A percentile compares a stretch with the other conserved stretches of the same genome.
Conservation (phyloP, 2,797 vertebrate species). For the Brachyalestes nurse region DNA sequence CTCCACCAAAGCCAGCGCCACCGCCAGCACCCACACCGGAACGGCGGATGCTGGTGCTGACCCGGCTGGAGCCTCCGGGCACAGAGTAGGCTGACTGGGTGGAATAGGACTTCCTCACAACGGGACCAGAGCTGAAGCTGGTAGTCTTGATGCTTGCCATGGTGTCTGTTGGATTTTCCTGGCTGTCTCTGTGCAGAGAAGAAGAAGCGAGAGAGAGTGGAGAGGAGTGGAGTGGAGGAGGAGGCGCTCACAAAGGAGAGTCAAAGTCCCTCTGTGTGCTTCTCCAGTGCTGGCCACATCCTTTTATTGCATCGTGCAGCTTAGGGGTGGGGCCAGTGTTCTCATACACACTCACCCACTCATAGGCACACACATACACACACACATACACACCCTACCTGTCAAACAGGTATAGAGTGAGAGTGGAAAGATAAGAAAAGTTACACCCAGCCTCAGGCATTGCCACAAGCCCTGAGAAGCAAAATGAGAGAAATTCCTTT, state of each 20-base stretch:
- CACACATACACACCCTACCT: slow-evolving; percentile 61
- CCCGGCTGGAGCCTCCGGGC: background rate
- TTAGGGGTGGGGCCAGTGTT: slow-evolving; percentile 37
- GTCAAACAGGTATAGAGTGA: slow-evolving; percentile 78
- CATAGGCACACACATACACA: slow-evolving; percentile 8
- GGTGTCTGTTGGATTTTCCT: slow-evolving; percentile 24
- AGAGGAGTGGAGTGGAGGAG: slow-evolving; percentile 57
- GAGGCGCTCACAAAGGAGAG: slow-evolving; percentile 77
- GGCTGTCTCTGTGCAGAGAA: slow-evolving; percentile 30
- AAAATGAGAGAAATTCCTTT: slow-evolving; percentile 50
- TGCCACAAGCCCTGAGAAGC: slow-evolving; percentile 43
- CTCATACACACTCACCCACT: slow-evolving; percentile 32
- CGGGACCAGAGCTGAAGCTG: slow-evolving; percentile 16
- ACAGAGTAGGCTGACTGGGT: slow-evolving; percentile 47
- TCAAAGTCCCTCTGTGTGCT: slow-evolving; percentile 78
- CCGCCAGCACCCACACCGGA: slow-evolving; percentile 30
- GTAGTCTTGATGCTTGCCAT: slow-evolving; percentile 20
- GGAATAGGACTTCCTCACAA: slow-evolving; percentile 43
- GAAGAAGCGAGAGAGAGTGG: slow-evolving; percentile 30
- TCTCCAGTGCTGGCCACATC: slow-evolving; percentile 42
- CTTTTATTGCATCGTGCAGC: slow-evolving; percentile 62
- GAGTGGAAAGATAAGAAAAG: slow-evolving; percentile 69
- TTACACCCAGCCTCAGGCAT: slow-evolving; percentile 69
- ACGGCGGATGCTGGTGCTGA: slow-evolving; percentile 27
- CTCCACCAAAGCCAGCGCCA: background rate